Evolutionary conservation across 2,797 vertebrate species (phyloP).

Genomic region (Amblyopsis hoosieri): DNA sequence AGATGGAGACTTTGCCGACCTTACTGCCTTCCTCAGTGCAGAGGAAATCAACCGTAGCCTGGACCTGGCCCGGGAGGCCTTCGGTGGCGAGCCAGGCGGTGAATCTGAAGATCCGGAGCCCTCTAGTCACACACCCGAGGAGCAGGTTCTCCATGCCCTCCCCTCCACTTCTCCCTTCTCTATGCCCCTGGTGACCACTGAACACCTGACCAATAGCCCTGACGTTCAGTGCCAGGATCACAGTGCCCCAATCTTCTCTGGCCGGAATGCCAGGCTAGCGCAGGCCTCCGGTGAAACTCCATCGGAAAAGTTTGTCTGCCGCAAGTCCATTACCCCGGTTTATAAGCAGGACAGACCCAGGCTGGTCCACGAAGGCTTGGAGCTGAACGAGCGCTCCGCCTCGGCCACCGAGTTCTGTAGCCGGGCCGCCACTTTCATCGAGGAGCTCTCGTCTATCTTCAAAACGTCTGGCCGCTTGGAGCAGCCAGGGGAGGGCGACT

Average conservation of each 20-base stretch:
- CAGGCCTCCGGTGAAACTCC: slow-evolving; percentile 45
- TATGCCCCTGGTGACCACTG: slow-evolving; percentile 43
- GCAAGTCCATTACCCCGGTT: slow-evolving; percentile 65
- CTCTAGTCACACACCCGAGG: slow-evolving; percentile 55
- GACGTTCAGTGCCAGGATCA: slow-evolving; percentile 47
- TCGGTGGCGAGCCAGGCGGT: slow-evolving; percentile 66
- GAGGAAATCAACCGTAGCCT: slow-evolving; percentile 93
- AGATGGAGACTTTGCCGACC: slow-evolving; percentile 79
- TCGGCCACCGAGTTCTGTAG: slow-evolving; percentile 86
- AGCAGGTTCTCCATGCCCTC: slow-evolving; percentile 62
- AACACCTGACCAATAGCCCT: slow-evolving; percentile 39
- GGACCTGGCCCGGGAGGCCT: slow-evolving; percentile 90
- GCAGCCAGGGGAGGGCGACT: slow-evolving; percentile 84
- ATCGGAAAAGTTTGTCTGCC: slow-evolving; percentile 56
- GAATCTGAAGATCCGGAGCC: slow-evolving; percentile 68
- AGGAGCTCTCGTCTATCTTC: slow-evolving; percentile 96
- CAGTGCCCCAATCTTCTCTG: slow-evolving; percentile 46
- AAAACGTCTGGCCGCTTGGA: slow-evolving; percentile 83
- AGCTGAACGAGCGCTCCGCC: slow-evolving; percentile 71
- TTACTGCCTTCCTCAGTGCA: slow-evolving; percentile 92
- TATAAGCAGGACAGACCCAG: slow-evolving; percentile 84
- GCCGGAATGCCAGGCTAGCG: slow-evolving; percentile 52
- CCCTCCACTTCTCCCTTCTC: slow-evolving; percentile 30
- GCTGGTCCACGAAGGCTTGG: slow-evolving; percentile 66
- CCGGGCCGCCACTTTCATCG: slow-evolving; percentile 91